A percentile compares a stretch with the other conserved stretches of the same genome.
These are phyloP conservation scores for Seison nebaliae DNA, from an alignment of 1,140 invertebrate genomes.

Conservation along the genomic window DNA sequence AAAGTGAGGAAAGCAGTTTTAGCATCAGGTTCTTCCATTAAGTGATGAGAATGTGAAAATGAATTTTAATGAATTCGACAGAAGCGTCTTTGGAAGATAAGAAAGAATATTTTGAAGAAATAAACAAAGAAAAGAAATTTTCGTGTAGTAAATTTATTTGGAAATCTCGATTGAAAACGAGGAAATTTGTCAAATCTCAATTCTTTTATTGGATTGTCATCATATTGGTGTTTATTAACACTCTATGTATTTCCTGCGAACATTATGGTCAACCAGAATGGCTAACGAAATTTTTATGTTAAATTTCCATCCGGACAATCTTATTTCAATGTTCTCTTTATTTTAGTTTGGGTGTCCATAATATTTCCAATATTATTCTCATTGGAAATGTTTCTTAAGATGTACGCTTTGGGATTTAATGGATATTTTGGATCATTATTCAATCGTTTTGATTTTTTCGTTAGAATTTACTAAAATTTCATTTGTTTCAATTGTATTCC, in stretches of 20 bases:
- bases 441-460: constrained; percentile 84
- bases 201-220: constrained; percentile 99
- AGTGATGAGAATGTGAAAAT: too few species aligned
- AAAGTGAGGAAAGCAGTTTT: too few species aligned
- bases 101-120: too few species aligned
- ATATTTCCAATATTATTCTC: constrained; percentile 48
- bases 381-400: constrained; percentile 94
- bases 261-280: constrained; percentile 80
- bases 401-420: constrained; percentile 83
- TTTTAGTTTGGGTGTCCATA: neutral
- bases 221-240: constrained; percentile 92
- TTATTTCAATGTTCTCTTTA: too few species aligned
- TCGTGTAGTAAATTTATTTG: too few species aligned
- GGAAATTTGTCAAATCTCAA: constrained; percentile 74
- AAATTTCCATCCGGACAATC: neutral
- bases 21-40: too few species aligned
- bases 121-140: too few species aligned
- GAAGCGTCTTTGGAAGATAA: too few species aligned
- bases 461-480: constrained; percentile 35
- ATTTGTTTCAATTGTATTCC: constrained; percentile 33
- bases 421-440: constrained; percentile 97
- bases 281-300: constrained; percentile 83
- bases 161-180: too few species aligned
- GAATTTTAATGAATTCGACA: too few species aligned
- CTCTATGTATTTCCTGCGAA: constrained; percentile 86